These are phyloP conservation scores for Aphelenchoides bicaudatus DNA, from an alignment of 2,888 invertebrate species.

Conservation along the genomic window DNA sequence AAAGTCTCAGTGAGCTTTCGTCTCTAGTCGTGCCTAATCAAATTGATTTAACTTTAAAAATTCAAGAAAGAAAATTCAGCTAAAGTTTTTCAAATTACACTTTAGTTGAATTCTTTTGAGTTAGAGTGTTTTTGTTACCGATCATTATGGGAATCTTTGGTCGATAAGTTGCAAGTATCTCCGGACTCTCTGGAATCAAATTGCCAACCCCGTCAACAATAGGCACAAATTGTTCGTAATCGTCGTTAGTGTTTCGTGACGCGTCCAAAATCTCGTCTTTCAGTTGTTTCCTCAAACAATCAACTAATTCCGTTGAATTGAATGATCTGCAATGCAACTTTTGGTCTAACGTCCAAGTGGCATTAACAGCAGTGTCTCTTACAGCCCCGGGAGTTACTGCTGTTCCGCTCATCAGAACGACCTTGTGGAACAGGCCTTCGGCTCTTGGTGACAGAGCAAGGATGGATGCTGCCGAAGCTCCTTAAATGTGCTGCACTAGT, in stretches of 20 bases:
- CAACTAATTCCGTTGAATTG: constrained; percentile 56
- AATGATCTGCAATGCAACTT: constrained; percentile 49
- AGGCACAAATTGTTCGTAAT: constrained; percentile 60
- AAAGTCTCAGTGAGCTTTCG: constrained; percentile 55
- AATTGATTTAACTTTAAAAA: no score
- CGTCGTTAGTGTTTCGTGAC: constrained; percentile 42
- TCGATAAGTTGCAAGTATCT: constrained; percentile 44
- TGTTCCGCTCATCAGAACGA: constrained; percentile 59
- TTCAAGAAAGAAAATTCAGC: background rate
- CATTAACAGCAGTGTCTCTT: constrained; percentile 58
- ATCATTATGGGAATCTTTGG: constrained; percentile 54
- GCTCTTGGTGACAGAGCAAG: constrained; percentile 58
- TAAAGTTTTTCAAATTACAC: background rate
- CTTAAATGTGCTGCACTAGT: background rate
- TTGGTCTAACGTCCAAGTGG: constrained; percentile 56
- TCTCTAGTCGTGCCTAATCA: constrained; percentile 60
- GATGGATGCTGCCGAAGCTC: constrained; percentile 54
- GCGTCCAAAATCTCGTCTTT: constrained; percentile 55
- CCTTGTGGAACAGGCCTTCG: constrained; percentile 57
- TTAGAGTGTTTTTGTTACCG: no score
- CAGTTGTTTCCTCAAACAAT: constrained; percentile 54
- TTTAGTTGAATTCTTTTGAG: no score
- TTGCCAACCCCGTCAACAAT: constrained; percentile 58
- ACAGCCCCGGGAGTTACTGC: constrained; percentile 59
- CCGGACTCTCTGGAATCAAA: constrained; percentile 55